Conservation (phyloP, 1,140 invertebrate species). For the Spodoptera litura region DNA sequence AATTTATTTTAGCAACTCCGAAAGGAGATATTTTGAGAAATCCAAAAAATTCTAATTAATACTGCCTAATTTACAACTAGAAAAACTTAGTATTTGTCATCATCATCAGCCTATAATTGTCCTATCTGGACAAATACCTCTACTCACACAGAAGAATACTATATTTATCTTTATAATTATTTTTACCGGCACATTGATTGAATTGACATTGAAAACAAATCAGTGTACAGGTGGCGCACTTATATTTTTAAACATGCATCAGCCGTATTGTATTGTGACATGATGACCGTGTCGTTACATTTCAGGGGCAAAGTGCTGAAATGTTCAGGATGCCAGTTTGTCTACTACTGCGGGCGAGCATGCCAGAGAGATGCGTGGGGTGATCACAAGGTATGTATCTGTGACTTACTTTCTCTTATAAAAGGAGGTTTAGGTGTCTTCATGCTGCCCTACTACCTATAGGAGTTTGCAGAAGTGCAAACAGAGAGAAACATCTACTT, state of each 20-base stretch:
- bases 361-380: constrained; percentile 92
- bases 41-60: too few relatives aligned
- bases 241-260: constrained; percentile 25
- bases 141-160: too few relatives aligned
- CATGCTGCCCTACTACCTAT: not conserved
- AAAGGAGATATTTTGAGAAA: too few relatives aligned
- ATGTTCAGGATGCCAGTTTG: constrained; percentile 93
- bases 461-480: too few relatives aligned
- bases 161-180: too few relatives aligned
- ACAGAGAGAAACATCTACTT: too few relatives aligned
- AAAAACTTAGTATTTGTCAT: too few relatives aligned
- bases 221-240: not conserved
- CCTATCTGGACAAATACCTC: too few relatives aligned
- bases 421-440: not conserved
- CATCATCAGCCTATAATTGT: too few relatives aligned
- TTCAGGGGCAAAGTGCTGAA: constrained; percentile 89
- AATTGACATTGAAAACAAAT: constrained; percentile 7
- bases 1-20: too few relatives aligned
- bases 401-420: not conserved
- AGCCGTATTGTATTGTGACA: not conserved
- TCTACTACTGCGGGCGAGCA: constrained; percentile 91
- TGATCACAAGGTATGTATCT: constrained; percentile 88
- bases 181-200: not conserved
- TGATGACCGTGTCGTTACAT: constrained; percentile 29
- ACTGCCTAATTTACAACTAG: too few relatives aligned